Evolutionary conservation across 2,888 invertebrate species (phyloP), one percentile per base, ranked within the genome.

Genomic region (Dermolepida albohirtum): DNA sequence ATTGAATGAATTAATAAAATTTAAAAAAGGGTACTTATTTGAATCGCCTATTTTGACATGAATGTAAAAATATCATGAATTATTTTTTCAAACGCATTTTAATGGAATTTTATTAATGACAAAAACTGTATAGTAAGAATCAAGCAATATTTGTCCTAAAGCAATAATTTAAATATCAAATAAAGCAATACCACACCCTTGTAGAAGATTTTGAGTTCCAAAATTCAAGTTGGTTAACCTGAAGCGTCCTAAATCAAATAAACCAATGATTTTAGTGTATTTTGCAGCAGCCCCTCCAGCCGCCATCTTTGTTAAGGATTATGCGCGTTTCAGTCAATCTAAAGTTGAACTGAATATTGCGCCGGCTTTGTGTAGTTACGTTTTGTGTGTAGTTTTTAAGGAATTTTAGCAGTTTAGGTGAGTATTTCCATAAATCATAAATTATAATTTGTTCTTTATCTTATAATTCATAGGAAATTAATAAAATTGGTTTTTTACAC

Each of bases 261-360:
- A 59, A 74, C 80, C 80, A 80, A 80, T 80, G 71, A 69, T 54
- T 65, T 51, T 51, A 52, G 54, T 59, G 76, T 71, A 75, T 78
- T 77, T 70, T 62, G 68, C 67, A 69, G 69, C 64, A 76, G 72
- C 73, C 71, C 76, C 80, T 80, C 82, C 81, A 81, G 80, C 75
- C 81, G 80, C 78, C 79, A 72, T 77, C 78, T 78, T 79, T 77
- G 75, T 81, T 80, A 39, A 14, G 62, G 64, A 66, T 64, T 65
- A 63, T 64, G 68, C 81, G 82, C 81, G 79, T 77, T 79, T 80
- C 77, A 81, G 80, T 81, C 76, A 73, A 75, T 74, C 71, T 72
- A 75, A 78, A 78, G 76, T 79, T 76, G 75, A 74, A 78, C 73
- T 70, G 74, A 72, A 71, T 70, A 73, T 74, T 72, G 74, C 67